A percentile compares a stretch with the other conserved stretches of the same genome.
phyloP scores from a whole-genome alignment of 37 sponge, comb jelly and placozoan genomes.

The Oscarella lobularis region DNA sequence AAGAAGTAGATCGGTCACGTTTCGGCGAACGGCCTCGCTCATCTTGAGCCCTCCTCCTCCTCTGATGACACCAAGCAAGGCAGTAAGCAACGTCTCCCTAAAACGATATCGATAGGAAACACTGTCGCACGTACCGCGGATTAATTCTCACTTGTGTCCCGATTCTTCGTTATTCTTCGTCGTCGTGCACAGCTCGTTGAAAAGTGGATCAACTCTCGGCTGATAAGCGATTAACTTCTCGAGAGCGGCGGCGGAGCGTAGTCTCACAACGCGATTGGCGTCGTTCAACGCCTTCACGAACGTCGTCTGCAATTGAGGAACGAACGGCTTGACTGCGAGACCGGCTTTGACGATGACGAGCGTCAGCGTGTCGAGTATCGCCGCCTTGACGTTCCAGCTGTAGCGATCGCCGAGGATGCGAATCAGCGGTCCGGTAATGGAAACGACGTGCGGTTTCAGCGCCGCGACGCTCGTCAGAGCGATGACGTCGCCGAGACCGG shows the following conservation, averaged over 20 bases:
- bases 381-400: conserved; percentile 59
- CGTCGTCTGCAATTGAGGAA: conserved; percentile 94
- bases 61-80: not conserved
- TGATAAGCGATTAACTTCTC: conserved; percentile 45
- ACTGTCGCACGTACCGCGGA: not conserved
- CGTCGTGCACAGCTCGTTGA: conserved; percentile 75
- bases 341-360: conserved; percentile 80
- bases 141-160: not conserved
- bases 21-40: not conserved
- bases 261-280: conserved; percentile 49
- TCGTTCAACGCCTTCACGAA: conserved; percentile 88
- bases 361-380: conserved; percentile 77
- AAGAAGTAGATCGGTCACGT: not conserved
- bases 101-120: not conserved
- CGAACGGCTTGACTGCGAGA: conserved; percentile 61
- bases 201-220: conserved; percentile 69
- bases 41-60: not conserved
- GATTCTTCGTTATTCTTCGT: conserved; percentile 65
- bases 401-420: conserved; percentile 80
- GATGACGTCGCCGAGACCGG: conserved; percentile 69
- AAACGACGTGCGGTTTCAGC: conserved; percentile 41
- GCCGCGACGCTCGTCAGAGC: conserved; percentile 36
- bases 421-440: conserved; percentile 92
- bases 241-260: conserved; percentile 55
- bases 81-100: not conserved